Percentiles rank a stretch among this genome's conserved stretches.
Conservation (phyloP, 2,888 invertebrate species). For the Hylaea fasciaria region DNA sequence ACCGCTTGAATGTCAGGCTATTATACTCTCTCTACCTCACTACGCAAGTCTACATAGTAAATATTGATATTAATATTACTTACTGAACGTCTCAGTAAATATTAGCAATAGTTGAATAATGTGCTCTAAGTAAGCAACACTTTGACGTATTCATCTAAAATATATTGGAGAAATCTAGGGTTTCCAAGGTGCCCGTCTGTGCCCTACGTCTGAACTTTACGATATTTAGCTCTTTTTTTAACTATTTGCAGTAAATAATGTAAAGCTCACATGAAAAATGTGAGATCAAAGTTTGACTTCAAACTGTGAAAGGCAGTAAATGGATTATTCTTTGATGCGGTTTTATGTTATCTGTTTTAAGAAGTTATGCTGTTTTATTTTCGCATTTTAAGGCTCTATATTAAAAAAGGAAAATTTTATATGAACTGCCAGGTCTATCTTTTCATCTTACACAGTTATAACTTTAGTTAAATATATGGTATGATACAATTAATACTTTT, state of each 20-base stretch:
- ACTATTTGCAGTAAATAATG: constrained; percentile 37
- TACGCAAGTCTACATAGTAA: no score
- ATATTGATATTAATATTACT: no score
- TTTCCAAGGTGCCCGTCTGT: constrained; percentile 58
- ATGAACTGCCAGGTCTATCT: no score
- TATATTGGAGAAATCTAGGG: constrained; percentile 20
- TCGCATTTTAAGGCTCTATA: no score
- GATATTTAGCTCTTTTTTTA: constrained; percentile 24
- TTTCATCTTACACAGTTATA: no score
- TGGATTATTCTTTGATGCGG: not conserved
- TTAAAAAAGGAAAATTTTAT: no score
- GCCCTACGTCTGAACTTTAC: constrained; percentile 59
- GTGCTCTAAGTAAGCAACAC: not conserved
- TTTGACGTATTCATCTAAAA: constrained; percentile 17
- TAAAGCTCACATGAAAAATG: constrained; percentile 30
- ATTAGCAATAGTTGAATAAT: no score
- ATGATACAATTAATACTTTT: no score
- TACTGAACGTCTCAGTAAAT: no score
- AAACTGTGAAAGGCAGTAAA: constrained; percentile 5
- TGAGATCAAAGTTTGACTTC: constrained; percentile 4
- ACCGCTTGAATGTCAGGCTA: no score
- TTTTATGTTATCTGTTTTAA: not conserved
- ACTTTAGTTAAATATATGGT: no score
- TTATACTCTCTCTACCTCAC: no score
- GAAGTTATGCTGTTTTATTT: not conserved